A percentile compares a stretch with the other conserved stretches of the same genome.
phyloP scores from a whole-genome alignment of 2,113 vertebrate species.

The Pelobates fuscus region DNA sequence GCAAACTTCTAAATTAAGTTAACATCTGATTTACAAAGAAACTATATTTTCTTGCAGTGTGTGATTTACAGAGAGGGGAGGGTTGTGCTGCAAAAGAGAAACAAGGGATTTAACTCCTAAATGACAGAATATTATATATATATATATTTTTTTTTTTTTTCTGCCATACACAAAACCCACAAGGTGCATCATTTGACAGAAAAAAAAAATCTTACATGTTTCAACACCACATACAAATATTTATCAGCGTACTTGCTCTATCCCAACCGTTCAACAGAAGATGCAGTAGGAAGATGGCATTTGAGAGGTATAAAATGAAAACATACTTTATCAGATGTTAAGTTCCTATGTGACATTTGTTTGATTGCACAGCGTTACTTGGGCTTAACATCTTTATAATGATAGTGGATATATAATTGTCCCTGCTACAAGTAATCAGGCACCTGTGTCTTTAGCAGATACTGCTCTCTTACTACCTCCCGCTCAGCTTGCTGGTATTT shows the following conservation, averaged over 20 bases:
- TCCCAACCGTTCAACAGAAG: neutral
- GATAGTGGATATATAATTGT: conserved; percentile 20
- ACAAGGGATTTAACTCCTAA: no score
- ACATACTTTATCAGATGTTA: conserved; percentile 7
- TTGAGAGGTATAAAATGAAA: conserved; percentile 7
- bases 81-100: no score
- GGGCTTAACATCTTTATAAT: conserved; percentile 18
- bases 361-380: conserved; percentile 15
- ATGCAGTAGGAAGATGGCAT: neutral
- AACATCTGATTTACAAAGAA: no score
- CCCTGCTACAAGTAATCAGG: conserved; percentile 19
- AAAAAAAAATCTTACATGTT: no score
- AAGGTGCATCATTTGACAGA: no score
- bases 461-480: conserved; percentile 30
- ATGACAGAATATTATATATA: no score
- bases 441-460: conserved; percentile 23
- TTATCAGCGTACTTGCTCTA: neutral
- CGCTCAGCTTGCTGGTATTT: conserved; percentile 49
- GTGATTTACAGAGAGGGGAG: no score
- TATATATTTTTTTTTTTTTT: no score
- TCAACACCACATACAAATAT: no score
- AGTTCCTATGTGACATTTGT: conserved; percentile 13
- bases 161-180: no score
- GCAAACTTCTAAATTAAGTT: no score
- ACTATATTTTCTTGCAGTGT: no score